Conservation (phyloP, 2,888 invertebrate genomes). For the Synanthedon tipuliformis region DNA sequence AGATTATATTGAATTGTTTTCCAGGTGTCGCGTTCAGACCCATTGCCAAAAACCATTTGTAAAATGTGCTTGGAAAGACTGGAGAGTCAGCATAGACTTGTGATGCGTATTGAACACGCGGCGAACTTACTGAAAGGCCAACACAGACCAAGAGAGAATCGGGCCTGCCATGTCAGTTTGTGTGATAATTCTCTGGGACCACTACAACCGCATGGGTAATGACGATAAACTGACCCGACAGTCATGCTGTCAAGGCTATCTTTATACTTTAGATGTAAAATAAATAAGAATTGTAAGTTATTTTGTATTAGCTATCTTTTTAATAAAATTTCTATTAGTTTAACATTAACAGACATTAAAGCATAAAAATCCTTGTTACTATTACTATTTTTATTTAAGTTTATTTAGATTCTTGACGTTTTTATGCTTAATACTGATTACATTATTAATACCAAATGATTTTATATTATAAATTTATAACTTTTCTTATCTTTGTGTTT, state of each 20-base stretch:
- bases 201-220: conserved; percentile 12
- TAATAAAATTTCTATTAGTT: too few species aligned
- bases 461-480: background rate
- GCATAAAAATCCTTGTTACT: too few species aligned
- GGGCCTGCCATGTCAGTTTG: conserved; percentile 24
- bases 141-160: conserved; percentile 25
- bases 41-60: conserved; percentile 78
- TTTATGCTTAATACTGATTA: background rate
- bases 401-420: too few species aligned
- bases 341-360: too few species aligned
- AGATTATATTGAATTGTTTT: conserved; percentile 12
- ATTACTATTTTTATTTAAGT: too few species aligned
- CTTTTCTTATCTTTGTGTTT: background rate
- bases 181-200: conserved; percentile 25
- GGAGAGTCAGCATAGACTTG: conserved; percentile 67
- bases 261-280: background rate
- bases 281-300: background rate
- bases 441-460: background rate
- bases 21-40: conserved; percentile 73
- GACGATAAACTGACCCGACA: background rate
- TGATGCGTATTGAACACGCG: conserved; percentile 58
- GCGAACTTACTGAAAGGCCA: conserved; percentile 50
- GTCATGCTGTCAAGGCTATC: too few species aligned
- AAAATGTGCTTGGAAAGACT: conserved; percentile 70
- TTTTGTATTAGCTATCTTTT: background rate